phyloP scores from a whole-genome alignment of 2,797 vertebrate species.

The Sorex maritimensis region DNA sequence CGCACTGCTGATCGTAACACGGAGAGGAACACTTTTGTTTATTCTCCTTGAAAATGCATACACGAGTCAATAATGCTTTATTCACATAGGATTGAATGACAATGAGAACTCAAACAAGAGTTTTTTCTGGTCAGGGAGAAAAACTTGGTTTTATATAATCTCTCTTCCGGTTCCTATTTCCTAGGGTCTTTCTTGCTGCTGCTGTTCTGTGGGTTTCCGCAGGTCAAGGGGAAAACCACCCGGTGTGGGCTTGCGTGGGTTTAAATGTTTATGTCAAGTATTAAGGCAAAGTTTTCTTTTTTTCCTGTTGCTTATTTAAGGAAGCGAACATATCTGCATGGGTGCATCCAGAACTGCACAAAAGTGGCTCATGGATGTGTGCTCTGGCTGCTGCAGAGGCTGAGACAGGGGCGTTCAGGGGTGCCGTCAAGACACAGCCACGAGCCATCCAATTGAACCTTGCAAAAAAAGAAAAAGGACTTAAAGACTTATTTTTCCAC shows the following conservation, averaged over 20 bases:
- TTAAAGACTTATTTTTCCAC: background rate
- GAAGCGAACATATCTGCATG: background rate
- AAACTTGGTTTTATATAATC: conserved; percentile 51
- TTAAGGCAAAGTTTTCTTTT: conserved; percentile 17
- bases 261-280: conserved; percentile 59
- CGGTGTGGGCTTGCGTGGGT: background rate
- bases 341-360: background rate
- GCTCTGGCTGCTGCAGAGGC: background rate
- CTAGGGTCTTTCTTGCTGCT: background rate
- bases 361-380: background rate
- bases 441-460: background rate
- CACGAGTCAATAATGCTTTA: conserved; percentile 59
- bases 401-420: background rate
- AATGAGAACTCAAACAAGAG: conserved; percentile 63
- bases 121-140: conserved; percentile 16
- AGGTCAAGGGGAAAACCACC: background rate
- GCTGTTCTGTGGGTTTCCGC: background rate
- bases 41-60: conserved; percentile 64
- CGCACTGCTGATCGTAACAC: conserved; percentile 79
- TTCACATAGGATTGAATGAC: conserved; percentile 56
- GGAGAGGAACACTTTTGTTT: conserved; percentile 77
- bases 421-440: background rate
- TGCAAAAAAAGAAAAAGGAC: background rate
- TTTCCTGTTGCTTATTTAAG: conserved; percentile 28
- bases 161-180: conserved; percentile 34